Evolutionary conservation across 1,140 invertebrate species (phyloP).

Genomic region (Sweltsa coloradensis): DNA sequence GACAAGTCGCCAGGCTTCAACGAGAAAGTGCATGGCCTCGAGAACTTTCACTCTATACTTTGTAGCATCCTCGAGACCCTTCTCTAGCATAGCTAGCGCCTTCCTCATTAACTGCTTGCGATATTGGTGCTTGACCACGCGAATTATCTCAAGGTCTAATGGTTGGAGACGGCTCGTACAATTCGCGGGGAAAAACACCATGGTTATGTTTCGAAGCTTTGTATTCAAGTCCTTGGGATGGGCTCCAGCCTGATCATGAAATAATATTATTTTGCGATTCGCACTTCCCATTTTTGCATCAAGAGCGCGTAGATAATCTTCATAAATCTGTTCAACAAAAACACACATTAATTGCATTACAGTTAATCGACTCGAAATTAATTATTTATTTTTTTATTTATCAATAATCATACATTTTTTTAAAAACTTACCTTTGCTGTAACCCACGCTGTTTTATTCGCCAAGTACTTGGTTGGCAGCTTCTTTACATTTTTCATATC

Average conservation of each 20-base stretch:
- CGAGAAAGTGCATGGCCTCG: no score
- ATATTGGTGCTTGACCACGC: conserved; percentile 25
- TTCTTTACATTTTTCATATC: neutral
- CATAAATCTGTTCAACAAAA: no score
- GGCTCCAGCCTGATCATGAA: conserved; percentile 34
- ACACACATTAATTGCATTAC: no score
- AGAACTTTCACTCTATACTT: no score
- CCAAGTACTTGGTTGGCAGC: neutral
- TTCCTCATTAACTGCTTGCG: conserved; percentile 19
- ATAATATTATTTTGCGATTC: conserved; percentile 31
- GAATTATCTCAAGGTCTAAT: conserved; percentile 34
- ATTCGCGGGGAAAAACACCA: conserved; percentile 33
- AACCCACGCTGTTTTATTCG: neutral
- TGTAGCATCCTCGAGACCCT: no score
- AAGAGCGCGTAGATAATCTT: conserved; percentile 10
- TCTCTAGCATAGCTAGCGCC: conserved; percentile 11
- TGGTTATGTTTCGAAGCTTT: conserved; percentile 25
- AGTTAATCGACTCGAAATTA: no score
- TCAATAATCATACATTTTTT: no score
- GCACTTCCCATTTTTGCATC: conserved; percentile 22
- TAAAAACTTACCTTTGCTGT: neutral
- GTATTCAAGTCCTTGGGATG: no score
- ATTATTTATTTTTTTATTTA: no score
- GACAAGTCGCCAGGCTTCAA: no score
- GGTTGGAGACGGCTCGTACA: conserved; percentile 33